phyloP scores from a whole-genome alignment of 2,888 invertebrate species.

The Aphidoletes aphidimyza region DNA sequence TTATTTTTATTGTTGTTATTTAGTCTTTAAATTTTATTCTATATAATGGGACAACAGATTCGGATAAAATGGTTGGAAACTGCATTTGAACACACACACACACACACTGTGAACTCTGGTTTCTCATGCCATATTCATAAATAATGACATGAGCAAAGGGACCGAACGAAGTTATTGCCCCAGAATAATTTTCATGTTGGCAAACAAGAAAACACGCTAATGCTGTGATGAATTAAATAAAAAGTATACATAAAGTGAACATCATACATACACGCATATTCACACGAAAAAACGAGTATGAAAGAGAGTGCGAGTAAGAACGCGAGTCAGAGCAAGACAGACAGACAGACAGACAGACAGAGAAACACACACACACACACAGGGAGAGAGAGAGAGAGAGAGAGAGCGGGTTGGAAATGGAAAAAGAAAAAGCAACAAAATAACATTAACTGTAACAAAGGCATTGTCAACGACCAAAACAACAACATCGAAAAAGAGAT shows the following conservation, averaged over 20 bases:
- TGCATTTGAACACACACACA: too few relatives aligned
- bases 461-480: constrained; percentile 19
- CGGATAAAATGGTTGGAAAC: too few relatives aligned
- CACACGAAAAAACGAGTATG: too few relatives aligned
- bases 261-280: neutral
- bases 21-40: neutral
- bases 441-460: constrained; percentile 10
- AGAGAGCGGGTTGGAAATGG: neutral
- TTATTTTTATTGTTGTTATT: neutral
- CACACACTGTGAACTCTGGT: too few relatives aligned
- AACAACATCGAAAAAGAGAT: constrained; percentile 26
- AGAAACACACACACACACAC: neutral
- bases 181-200: constrained; percentile 18
- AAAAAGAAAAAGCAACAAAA: neutral
- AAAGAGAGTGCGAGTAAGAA: too few relatives aligned
- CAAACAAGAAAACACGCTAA: constrained; percentile 11
- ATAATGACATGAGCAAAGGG: neutral
- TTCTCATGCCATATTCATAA: neutral
- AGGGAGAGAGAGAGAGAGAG: neutral
- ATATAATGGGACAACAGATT: too few relatives aligned
- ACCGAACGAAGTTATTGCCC: neutral
- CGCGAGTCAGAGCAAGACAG: too few relatives aligned
- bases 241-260: neutral
- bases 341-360: neutral
- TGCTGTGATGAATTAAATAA: constrained; percentile 36